These are phyloP conservation scores for Tapirus indicus DNA, from an alignment of 2,797 vertebrate species.

Conservation along the genomic window DNA sequence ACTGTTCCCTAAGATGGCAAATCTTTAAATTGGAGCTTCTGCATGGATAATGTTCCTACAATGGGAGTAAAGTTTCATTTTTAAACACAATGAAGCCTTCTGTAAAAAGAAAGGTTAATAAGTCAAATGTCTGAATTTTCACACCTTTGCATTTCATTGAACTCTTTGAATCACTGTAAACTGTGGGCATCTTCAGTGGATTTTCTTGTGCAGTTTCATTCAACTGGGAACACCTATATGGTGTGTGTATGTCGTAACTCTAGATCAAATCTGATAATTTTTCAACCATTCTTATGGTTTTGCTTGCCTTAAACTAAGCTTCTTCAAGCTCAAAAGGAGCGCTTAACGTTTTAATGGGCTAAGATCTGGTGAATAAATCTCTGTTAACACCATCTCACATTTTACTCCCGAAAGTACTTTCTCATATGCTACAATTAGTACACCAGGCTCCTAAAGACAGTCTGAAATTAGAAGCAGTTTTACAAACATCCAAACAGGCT, in stretches of 20 bases:
- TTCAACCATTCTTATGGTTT: constrained; percentile 39
- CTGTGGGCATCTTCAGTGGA: neutral
- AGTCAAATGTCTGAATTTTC: neutral
- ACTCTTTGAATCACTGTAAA: neutral
- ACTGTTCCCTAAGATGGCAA: neutral
- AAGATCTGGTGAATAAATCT: constrained; percentile 7
- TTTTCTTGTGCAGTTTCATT: constrained; percentile 34
- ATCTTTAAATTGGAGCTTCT: constrained; percentile 24
- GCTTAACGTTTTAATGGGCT: neutral
- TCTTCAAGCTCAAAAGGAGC: constrained; percentile 21
- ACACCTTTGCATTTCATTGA: neutral
- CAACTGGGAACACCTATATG: neutral
- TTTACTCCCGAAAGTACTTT: constrained; percentile 47
- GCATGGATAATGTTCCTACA: neutral
- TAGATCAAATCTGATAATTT: constrained; percentile 30
- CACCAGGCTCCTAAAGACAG: neutral
- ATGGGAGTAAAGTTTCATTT: neutral
- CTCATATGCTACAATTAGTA: neutral
- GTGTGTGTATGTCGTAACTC: neutral
- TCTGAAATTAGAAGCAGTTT: neutral
- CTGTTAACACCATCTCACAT: constrained; percentile 27
- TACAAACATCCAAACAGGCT: constrained; percentile 16
- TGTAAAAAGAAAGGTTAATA: neutral
- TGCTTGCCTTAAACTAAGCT: constrained; percentile 28
- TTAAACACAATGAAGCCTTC: constrained; percentile 30